Conservation (phyloP, 2,113 vertebrate species). For the Ochotona princeps region DNA sequence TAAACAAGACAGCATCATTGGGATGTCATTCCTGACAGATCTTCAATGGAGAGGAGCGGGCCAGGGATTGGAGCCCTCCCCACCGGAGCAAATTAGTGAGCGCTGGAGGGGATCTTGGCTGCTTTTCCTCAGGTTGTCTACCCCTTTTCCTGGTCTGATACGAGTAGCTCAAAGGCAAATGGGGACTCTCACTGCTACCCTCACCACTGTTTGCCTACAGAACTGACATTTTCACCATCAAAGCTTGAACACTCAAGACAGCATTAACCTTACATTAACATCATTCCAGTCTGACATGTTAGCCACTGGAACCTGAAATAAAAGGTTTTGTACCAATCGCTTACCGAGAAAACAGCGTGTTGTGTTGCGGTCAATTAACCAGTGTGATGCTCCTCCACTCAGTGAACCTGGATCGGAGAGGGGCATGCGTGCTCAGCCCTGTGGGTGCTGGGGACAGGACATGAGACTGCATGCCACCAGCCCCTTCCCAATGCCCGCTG, state of each 20-base stretch:
- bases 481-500: not conserved
- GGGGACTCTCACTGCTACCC: not conserved
- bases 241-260: slow-evolving; percentile 78
- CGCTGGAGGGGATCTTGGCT: not conserved
- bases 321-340: slow-evolving; percentile 69
- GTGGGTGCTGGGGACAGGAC: not conserved
- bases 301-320: slow-evolving; percentile 72
- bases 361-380: slow-evolving; percentile 80
- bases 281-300: slow-evolving; percentile 77
- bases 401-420: not conserved
- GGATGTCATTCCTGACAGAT: not conserved
- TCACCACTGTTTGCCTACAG: not conserved
- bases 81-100: not conserved
- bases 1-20: not conserved
- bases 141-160: not conserved
- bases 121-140: not conserved
- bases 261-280: slow-evolving; percentile 83
- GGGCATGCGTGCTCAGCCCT: not conserved
- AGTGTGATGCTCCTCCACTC: slow-evolving; percentile 68
- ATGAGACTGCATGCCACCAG: not conserved
- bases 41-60: not conserved
- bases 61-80: not conserved
- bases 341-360: slow-evolving; percentile 82
- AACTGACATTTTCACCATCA: slow-evolving; percentile 14
- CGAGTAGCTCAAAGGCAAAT: not conserved